These are phyloP conservation scores for Leptinotarsa defecta DNA, from an alignment of 1,140 invertebrate species.

Conservation along the genomic window DNA sequence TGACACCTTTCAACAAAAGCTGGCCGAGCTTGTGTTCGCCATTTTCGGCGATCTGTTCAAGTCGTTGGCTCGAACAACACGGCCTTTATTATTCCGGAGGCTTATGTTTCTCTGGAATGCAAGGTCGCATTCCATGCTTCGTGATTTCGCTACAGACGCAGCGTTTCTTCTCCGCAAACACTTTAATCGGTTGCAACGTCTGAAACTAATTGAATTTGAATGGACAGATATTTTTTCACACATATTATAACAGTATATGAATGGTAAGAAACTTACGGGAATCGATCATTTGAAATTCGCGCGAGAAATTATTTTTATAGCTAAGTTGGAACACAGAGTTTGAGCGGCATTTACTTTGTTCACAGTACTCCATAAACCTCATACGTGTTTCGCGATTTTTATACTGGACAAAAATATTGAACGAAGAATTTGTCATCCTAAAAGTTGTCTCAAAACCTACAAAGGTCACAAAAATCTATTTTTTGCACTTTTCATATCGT, in stretches of 20 bases:
- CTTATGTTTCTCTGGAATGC: constrained; percentile 30
- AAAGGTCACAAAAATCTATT: too few species aligned
- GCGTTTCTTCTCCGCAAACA: neutral
- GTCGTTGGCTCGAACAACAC: constrained; percentile 28
- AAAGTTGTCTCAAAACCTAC: too few species aligned
- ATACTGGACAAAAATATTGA: too few species aligned
- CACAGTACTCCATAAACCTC: neutral
- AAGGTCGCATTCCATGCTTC: constrained; percentile 29
- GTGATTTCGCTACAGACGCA: constrained; percentile 30
- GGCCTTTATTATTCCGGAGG: constrained; percentile 31
- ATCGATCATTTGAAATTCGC: too few species aligned
- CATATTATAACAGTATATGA: neutral
- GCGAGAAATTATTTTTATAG: too few species aligned
- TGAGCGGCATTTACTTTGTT: neutral
- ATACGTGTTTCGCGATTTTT: too few species aligned
- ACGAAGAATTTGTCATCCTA: too few species aligned
- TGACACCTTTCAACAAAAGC: constrained; percentile 26
- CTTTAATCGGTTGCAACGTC: neutral
- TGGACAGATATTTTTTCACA: neutral
- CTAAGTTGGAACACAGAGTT: too few species aligned
- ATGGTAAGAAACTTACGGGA: neutral
- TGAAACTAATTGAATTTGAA: neutral
- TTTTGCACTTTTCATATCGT: too few species aligned
- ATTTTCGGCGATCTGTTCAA: constrained; percentile 29
- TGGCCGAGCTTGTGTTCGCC: constrained; percentile 9